A percentile compares a stretch with the other conserved stretches of the same genome.
Conservation (phyloP, 2,113 vertebrate species). For the Pelecanoides urinatrix region DNA sequence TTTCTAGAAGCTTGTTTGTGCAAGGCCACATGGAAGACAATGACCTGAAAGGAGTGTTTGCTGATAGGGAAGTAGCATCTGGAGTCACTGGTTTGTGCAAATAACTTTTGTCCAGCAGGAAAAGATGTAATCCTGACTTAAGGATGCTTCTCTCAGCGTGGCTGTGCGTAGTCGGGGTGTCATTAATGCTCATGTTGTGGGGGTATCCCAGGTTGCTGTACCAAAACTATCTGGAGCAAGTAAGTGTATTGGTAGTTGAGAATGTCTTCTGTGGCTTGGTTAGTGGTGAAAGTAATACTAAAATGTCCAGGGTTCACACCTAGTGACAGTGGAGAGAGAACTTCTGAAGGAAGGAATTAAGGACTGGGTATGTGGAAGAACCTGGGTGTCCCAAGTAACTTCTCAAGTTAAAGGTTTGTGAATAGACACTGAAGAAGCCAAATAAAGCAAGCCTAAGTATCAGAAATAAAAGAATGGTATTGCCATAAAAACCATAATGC, state of each 20-base stretch:
- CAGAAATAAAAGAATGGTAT: background rate
- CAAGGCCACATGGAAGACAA: background rate
- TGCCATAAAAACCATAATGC: background rate
- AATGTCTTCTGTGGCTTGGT: background rate
- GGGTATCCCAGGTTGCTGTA: background rate
- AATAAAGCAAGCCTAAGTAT: background rate
- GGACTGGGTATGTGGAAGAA: background rate
- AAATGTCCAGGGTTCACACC: background rate
- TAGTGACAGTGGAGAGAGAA: background rate
- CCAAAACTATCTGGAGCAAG: background rate
- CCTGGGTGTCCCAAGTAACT: background rate
- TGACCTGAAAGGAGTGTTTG: background rate
- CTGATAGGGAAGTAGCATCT: background rate
- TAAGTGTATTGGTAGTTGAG: background rate
- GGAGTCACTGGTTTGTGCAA: background rate
- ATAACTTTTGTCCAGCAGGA: background rate
- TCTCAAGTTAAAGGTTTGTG: background rate
- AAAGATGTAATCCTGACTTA: background rate
- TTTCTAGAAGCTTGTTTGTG: background rate
- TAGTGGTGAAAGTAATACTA: background rate
- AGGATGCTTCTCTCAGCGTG: background rate
- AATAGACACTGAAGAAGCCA: background rate
- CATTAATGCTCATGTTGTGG: accelerated
- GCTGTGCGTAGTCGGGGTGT: background rate
- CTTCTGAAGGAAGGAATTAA: background rate